Percentiles rank a stretch among this genome's conserved stretches.
phyloP scores from a whole-genome alignment of 2,888 invertebrate species.

The Synanthedon myopaeformis region DNA sequence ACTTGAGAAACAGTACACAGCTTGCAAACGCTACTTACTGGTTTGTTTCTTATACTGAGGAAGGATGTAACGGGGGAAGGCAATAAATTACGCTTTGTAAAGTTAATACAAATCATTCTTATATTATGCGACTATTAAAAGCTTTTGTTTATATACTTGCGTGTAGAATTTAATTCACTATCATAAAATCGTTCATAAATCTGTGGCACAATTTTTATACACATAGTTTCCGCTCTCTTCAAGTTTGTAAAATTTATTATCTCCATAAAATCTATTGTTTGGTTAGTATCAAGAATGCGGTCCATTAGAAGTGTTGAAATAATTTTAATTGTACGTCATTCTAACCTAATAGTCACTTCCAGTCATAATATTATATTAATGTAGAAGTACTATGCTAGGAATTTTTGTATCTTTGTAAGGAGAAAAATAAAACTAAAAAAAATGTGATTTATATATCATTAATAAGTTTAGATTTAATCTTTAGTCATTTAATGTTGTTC shows the following conservation, averaged over 20 bases:
- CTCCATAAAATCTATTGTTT: constrained; percentile 17
- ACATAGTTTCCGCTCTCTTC: constrained; percentile 6
- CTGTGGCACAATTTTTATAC: no score
- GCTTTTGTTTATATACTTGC: no score
- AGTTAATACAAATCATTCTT: constrained; percentile 40
- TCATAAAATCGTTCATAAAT: no score
- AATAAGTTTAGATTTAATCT: constrained; percentile 35
- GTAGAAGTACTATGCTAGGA: constrained; percentile 39
- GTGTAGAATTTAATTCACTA: no score
- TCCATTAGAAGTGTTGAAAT: no score
- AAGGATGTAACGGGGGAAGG: constrained; percentile 72
- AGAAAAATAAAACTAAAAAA: constrained; percentile 27
- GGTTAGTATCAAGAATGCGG: no score
- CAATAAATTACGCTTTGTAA: constrained; percentile 77
- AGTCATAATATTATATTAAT: constrained; percentile 69
- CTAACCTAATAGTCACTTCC: constrained; percentile 58
- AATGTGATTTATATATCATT: constrained; percentile 49
- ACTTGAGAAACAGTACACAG: no score
- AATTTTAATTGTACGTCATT: constrained; percentile 42
- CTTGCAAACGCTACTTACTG: no score
- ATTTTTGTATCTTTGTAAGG: constrained; percentile 35
- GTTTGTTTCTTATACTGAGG: no score
- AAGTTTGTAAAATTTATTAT: constrained; percentile 1
- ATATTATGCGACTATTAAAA: no score
- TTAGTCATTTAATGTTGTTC: constrained; percentile 49